These are phyloP conservation scores for Drosophila lacteicornis DNA, from an alignment of 1,140 invertebrate species.

Conservation along the genomic window DNA sequence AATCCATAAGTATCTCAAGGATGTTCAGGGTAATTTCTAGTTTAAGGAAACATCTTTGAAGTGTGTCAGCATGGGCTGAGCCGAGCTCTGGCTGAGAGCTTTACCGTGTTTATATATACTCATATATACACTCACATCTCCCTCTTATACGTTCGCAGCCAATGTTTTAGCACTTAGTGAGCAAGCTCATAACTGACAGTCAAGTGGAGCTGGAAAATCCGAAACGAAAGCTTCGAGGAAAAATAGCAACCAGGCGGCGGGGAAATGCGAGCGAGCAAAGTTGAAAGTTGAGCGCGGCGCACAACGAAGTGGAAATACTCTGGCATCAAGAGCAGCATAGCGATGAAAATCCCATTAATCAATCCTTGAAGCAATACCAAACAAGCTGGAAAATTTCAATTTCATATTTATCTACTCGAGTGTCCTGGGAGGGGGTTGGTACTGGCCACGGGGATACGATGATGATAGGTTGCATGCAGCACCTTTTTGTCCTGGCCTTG, in stretches of 20 bases:
- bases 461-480: slow-evolving; percentile 69
- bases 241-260: background rate
- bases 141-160: slow-evolving; percentile 9
- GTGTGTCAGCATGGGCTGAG: slow-evolving; percentile 10
- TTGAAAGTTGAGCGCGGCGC: slow-evolving; percentile 4
- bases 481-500: slow-evolving; percentile 49
- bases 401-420: slow-evolving; percentile 58
- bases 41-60: slow-evolving; percentile 27
- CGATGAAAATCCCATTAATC: slow-evolving; percentile 75
- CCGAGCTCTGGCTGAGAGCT: slow-evolving; percentile 26
- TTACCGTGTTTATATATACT: slow-evolving; percentile 29
- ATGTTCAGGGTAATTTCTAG: slow-evolving; percentile 5
- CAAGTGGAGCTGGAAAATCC: slow-evolving; percentile 23
- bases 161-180: slow-evolving; percentile 46
- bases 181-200: slow-evolving; percentile 36
- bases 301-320: slow-evolving; percentile 32
- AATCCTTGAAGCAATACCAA: slow-evolving; percentile 68
- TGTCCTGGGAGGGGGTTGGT: slow-evolving; percentile 4
- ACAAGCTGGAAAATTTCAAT: slow-evolving; percentile 80
- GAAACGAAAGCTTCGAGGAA: slow-evolving; percentile 20
- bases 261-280: slow-evolving; percentile 15
- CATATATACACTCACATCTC: slow-evolving; percentile 7
- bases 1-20: slow-evolving; percentile 6
- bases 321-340: slow-evolving; percentile 6
- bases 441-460: slow-evolving; percentile 33